Base-by-base conservation (phyloP, 2,888 invertebrate genomes). In the Lamellibrachia columna region DNA sequence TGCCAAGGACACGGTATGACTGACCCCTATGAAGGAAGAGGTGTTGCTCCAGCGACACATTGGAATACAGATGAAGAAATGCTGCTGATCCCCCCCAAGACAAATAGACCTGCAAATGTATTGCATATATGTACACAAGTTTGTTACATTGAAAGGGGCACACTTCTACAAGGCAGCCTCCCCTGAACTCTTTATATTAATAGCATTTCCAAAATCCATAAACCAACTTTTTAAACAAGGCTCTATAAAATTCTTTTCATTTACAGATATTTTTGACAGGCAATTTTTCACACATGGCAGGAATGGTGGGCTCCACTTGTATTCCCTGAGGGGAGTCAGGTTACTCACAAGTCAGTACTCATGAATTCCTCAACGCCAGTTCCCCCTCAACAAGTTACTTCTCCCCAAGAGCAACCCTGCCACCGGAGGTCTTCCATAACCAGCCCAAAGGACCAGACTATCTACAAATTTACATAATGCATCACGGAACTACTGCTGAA, bases 401-500 rank as follows among this genome's bases (percentile, higher is more conserved):
- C 15, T n/a, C 22, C 75, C 75, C 75, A 75, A 75, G 22, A 40
- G 40, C 40, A 40, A 40, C 40, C 40, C 40, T 75, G 75, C 75
- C n/a, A 75, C 75, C n/a, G 75, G 22, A 75, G 75, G 15, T 75
- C 75, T 15, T 75, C 75, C 75, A 22, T 15, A n/a, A 75, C 2
- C 75, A 6, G n/a, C 75, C 75, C 75, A 75, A 0, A 75, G 22
- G 6, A 15, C 75, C 75, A 75, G 75, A 15, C 75, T 75, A 75
- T 75, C 75, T 75, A 75, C 75, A 75, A 75, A 75, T 75, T 22
- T 75, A 75, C 75, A 75, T 15, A 75, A 75, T 75, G 75, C 75
- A 15, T 22, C 15, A 75, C 15, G 75, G 75, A 75, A 75, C 75
- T 75, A 22, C 22, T 22, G n/a, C 75, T 22, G 22, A 22, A 75